Base-by-base conservation (phyloP, 2,888 invertebrate genomes). In the Acronicta aceris region DNA sequence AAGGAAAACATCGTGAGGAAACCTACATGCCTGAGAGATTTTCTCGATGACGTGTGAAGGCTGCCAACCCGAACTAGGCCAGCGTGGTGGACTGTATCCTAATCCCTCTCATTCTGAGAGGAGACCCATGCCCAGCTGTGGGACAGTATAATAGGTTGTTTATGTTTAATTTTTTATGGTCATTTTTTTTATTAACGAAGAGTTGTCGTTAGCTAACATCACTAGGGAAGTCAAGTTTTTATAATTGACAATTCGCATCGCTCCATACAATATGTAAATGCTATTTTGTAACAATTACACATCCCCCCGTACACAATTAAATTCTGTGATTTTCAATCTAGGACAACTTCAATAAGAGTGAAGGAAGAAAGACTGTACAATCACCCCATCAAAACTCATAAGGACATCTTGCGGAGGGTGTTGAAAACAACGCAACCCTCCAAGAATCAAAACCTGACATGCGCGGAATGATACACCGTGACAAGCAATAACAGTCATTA, bases 381-480 rank as follows among this genome's bases (percentile, higher is more conserved):
- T 65, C 36, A 10, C 33, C 48, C 43, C 36, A 42, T 66, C 15
- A 9, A 12, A 13, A 67, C 82, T 58, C 13, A 12, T 79, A 76
- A 60, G 60, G 88, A 79, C 89, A 89, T 88, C 89, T 90, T 58
- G 59, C 52, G 70, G 38, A 12, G 45, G 61, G 49, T 45, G 3
- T 0, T 16, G 16, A 7, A 71, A 67, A 71, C 60, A 33, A n/a
- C 30, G 30, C n/a, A 55, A 57, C 61, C 65, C 66, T 57, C 57
- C 25, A 21, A 59, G 30, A 64, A 51, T 27, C 48, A 47, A 64
- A 42, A 81, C 65, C 67, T 76, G 84, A 57, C 91, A 90, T 92
- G 93, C 93, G 93, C 89, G 17, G 66, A 71, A 57, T 57, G 38
- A 5, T 7, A 9, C 27, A 6, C 33, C 2, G 15, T 7, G 10